These are phyloP conservation scores for Ametastegia equiseti DNA, from an alignment of 2,888 invertebrate species.

Conservation along the genomic window DNA sequence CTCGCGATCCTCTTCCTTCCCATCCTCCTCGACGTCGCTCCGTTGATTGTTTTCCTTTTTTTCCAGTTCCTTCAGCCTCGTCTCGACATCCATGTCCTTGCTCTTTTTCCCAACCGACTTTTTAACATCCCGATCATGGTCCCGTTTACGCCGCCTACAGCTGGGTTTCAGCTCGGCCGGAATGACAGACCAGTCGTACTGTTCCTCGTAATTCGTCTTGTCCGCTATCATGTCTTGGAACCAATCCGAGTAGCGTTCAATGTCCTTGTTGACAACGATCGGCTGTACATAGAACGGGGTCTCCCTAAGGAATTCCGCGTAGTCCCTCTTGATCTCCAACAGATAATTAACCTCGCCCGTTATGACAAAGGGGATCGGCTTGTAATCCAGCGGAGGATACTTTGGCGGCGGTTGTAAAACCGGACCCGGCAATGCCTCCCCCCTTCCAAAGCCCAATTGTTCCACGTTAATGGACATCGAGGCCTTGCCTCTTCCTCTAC, in stretches of 20 bases:
- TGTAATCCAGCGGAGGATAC: slow-evolving; percentile 76
- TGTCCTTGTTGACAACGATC: slow-evolving; percentile 67
- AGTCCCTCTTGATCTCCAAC: slow-evolving; percentile 85
- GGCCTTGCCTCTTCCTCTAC: slow-evolving; percentile 68
- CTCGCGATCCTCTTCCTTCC: slow-evolving; percentile 76
- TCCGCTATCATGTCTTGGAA: slow-evolving; percentile 63
- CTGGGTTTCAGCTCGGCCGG: slow-evolving; percentile 67
- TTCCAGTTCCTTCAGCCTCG: slow-evolving; percentile 82
- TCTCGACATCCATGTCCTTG: slow-evolving; percentile 66
- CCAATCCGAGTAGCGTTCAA: slow-evolving; percentile 71
- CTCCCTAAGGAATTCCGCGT: slow-evolving; percentile 84
- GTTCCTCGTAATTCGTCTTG: slow-evolving; percentile 62
- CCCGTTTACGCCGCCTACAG: slow-evolving; percentile 58
- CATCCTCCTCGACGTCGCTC: slow-evolving; percentile 75
- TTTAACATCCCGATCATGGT: slow-evolving; percentile 1
- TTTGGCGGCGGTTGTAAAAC: slow-evolving; percentile 74
- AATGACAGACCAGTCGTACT: slow-evolving; percentile 68
- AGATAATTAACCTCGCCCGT: slow-evolving; percentile 82
- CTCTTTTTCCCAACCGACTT: slow-evolving; percentile 55
- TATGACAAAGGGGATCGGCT: slow-evolving; percentile 73
- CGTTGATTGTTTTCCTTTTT: slow-evolving; percentile 78
- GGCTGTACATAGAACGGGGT: slow-evolving; percentile 79
- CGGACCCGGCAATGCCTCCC: slow-evolving; percentile 72
- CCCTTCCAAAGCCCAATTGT: slow-evolving; percentile 72
- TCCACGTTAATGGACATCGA: slow-evolving; percentile 72